Base-by-base conservation (phyloP, 2,797 vertebrate genomes). In the Mallotus villosus region DNA sequence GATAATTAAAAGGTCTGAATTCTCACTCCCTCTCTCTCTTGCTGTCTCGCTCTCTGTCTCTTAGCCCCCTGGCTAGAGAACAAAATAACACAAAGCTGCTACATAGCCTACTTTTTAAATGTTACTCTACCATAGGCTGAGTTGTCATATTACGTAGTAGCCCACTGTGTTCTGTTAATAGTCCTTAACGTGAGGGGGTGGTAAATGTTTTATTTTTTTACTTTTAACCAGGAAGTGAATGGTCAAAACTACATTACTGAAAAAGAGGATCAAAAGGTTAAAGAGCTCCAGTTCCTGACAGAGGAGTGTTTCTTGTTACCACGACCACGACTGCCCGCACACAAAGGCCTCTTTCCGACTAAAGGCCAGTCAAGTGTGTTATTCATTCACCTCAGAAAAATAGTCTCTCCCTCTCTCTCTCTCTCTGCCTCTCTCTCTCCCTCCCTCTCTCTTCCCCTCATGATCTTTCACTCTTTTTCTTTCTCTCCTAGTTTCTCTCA, bases 261-360 rank as follows among this genome's bases (percentile, higher is more conserved):
- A 64, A 63, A 58, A 68, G 72, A 79, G 75, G 81, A 87, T 86
- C 81, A 84, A 82, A 83, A 90, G 88, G 89, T 88, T 85, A 87
- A 90, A 87, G 75, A 59, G 78, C 77, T 87, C 77, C 41, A 80
- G 79, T 81, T 82, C 77, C 73, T 78, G 80, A 84, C 83, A 80
- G 84, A 81, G 73, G 59, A 59, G 76, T 84, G 81, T 86, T 84
- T 82, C 85, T 90, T 90, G 86, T 90, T 76, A 75, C 70, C 63
- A 21, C 84, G 86, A 76, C 84, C 46, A 27, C 87, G 84, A 86
- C 86, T 75, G 69, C 80, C 37, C 8, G 29, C 29, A 55, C 75
- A 88, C 87, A 87, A 82, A 90, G 86, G 78, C 77, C 79, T 74
- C 70, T 80, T 71, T 85, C 70, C 78, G 74, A 81, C 75, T 72